phyloP scores from a whole-genome alignment of 2,113 vertebrate species.

The Eudorcas thomsonii region DNA sequence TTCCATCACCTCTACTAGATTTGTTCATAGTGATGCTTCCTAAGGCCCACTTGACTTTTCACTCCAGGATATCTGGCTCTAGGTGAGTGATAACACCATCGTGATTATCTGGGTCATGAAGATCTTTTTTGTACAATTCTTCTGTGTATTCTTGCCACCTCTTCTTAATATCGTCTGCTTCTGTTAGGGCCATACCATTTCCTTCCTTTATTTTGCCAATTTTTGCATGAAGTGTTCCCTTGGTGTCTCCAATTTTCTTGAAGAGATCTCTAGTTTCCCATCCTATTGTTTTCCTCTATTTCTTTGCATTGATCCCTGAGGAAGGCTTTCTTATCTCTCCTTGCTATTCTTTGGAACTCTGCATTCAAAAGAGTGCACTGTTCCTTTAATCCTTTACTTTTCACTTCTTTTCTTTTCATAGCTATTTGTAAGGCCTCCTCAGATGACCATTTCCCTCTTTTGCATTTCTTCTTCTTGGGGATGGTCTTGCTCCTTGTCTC shows the following conservation, averaged over 20 bases:
- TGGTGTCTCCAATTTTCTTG: neutral
- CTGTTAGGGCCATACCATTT: neutral
- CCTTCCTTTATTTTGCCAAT: neutral
- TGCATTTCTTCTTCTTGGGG: neutral
- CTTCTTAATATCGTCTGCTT: neutral
- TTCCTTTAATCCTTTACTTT: neutral
- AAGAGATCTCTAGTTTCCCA: neutral
- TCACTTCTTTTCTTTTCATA: neutral
- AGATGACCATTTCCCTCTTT: neutral
- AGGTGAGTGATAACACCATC: neutral
- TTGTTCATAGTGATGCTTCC: neutral
- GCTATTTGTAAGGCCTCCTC: neutral
- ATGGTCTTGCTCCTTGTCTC: neutral
- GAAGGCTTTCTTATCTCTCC: neutral
- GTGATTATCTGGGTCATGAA: accelerated
- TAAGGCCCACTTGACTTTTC: neutral
- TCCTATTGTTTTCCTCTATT: neutral
- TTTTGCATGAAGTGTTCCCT: neutral
- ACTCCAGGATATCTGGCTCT: neutral
- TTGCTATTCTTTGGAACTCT: neutral
- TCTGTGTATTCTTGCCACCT: neutral
- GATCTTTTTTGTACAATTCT: neutral
- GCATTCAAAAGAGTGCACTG: neutral
- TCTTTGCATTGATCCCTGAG: neutral
- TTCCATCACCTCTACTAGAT: neutral